Base-by-base conservation (phyloP, 2,113 vertebrate species). In the Vulpes ferrilata region DNA sequence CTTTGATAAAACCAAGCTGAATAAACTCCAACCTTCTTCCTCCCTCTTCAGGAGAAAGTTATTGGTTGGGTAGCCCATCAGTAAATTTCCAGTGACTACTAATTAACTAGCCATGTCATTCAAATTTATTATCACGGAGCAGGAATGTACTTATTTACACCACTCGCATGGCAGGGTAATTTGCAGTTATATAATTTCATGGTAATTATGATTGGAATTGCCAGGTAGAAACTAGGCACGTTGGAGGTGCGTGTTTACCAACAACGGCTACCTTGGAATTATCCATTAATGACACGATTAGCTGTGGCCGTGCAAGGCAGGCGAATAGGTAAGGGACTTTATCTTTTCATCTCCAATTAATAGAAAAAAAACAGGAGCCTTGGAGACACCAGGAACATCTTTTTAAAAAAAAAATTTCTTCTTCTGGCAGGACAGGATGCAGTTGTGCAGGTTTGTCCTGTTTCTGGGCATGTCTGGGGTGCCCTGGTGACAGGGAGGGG, bases 171-270 rank as follows among this genome's bases (percentile, higher is more conserved):
- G 98, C 98, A 97, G 92, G 95, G 96, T 98, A 98, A 98, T 98
- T 98, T 96, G 98, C 90, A 98, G 97, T 98, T 98, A 97, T 67
- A 97, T 97, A 98, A 99, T 98, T 98, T 98, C 98, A 98, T 94
- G 82, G 97, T 95, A 98, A 99, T 98, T 98, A 98, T 12, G 76
- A 92, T 12, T 74, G 16, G 97, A 98, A 98, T 98, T 97, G 96
- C 93, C 97, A 94, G 84, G 92, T 97, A 97, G 97, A 98, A 98
- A 98, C 94, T 43, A 95, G 96, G 96, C 85, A 95, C 93, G 98
- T 95, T 96, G 96, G 97, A 96, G 59, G 71, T 89, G 30, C 4
- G 2, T 97, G 98, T 98, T 98, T 97, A 98, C 93, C 94, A 98
- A 97, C 91, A 97, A 96, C 94, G 65, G 51, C 88, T 83, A 88